Base-by-base conservation (phyloP, 2,113 vertebrate genomes). In the Cebidichthys violaceus region DNA sequence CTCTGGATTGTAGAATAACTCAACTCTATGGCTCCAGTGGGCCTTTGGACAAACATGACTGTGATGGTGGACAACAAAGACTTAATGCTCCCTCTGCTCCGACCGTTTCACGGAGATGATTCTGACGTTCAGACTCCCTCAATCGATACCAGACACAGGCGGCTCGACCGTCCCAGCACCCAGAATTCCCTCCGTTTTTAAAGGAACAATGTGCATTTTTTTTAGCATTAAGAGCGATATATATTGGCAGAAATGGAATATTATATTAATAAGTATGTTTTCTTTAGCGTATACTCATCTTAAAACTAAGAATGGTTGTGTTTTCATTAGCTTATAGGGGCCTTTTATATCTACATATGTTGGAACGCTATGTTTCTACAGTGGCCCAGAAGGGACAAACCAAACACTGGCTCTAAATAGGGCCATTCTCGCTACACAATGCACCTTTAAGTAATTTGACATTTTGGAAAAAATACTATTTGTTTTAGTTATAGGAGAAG, bases 41-140 rank as follows among this genome's bases (percentile, higher is more conserved):
- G 93, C 74, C 77, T 87, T 79, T 93, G 90, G 76, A 86, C 92
- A 94, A 95, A 95, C 93, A 93, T 6, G n/a, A 85, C 76, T 60
- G 78, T 78, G 93, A 94, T 82, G 89, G 86, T 27, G 76, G 86
- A 92, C 87, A 90, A 87, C 83, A 82, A 77, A 86, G 89, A 79
- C 73, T 69, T 31, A 89, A 85, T 54, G 79, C 84, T 87, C 87
- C 81, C 81, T 81, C 61, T 18, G 78, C 84, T 73, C 79, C 14
- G 8, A 57, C 59, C 65, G 70, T 67, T 84, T 79, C 81, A 77
- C 52, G 3, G 76, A 71, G 75, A 22, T 61, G 73, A 75, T 62
- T 69, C 78, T 79, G 73, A 79, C 9, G 6, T 35, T 82, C 69
- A 74, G 75, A 22, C 57, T 39, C 55, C 35, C 68, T 83, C 69